Conservation (phyloP, 2,113 vertebrate species). For the Rhabdomys dilectus region DNA sequence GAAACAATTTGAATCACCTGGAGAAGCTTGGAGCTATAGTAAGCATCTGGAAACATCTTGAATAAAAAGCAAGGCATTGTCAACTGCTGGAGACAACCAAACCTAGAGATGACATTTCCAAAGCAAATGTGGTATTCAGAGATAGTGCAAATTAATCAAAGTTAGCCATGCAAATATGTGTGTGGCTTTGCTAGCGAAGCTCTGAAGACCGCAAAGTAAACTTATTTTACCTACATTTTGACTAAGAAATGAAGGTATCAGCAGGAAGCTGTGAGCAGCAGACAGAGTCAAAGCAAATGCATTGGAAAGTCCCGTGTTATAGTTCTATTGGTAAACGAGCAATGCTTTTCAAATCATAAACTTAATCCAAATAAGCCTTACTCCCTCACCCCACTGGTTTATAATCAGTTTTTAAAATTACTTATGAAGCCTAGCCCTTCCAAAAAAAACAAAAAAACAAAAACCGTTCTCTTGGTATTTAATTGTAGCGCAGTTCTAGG, state of each 20-base stretch:
- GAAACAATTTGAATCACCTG: neutral
- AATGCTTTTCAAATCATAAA: constrained; percentile 42
- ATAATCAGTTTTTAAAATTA: constrained; percentile 58
- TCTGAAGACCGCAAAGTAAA: constrained; percentile 77
- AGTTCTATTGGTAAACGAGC: constrained; percentile 47
- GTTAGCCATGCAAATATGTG: constrained; percentile 81
- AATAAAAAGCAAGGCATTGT: neutral
- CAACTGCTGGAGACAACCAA: constrained; percentile 11
- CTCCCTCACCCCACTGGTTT: constrained; percentile 34
- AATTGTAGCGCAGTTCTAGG: constrained; percentile 42
- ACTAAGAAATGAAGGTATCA: constrained; percentile 78
- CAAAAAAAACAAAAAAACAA: too few relatives aligned
- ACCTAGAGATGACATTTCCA: constrained; percentile 76
- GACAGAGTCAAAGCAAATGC: constrained; percentile 45
- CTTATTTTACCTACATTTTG: constrained; percentile 81
- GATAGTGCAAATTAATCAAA: constrained; percentile 84
- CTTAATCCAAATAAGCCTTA: constrained; percentile 53
- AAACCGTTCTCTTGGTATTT: constrained; percentile 4
- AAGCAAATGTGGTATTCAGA: constrained; percentile 83
- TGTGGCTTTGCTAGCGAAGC: constrained; percentile 80
- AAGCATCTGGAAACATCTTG: neutral
- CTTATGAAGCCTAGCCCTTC: constrained; percentile 46
- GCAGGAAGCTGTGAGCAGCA: constrained; percentile 43
- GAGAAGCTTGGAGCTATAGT: neutral
- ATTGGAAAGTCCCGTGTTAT: constrained; percentile 57